Conservation (phyloP, 2,113 vertebrate species). For the Lutjanus erythropterus region DNA sequence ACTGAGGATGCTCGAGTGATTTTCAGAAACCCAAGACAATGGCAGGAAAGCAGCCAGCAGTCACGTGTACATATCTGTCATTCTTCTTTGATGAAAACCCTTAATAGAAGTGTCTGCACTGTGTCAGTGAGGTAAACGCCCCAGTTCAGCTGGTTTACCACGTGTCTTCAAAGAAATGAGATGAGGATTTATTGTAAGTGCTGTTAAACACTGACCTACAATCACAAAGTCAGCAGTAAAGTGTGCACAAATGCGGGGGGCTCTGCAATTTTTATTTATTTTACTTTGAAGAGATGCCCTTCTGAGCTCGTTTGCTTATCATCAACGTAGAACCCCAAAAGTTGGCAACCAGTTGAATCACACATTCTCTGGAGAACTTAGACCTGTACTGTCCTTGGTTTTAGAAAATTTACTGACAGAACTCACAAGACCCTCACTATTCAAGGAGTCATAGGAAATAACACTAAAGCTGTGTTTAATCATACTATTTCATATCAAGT, state of each 20-base stretch:
- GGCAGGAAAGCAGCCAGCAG: not conserved
- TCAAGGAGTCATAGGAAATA: not conserved
- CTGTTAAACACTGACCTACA: not conserved
- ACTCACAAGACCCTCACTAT: not conserved
- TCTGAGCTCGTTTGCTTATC: not conserved
- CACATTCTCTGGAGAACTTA: not conserved
- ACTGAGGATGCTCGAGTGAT: not conserved
- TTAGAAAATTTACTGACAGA: not conserved
- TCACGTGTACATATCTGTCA: not conserved
- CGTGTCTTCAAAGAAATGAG: not conserved
- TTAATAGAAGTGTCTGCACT: not conserved
- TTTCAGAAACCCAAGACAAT: not conserved
- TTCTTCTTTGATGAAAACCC: not conserved
- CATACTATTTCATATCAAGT: not conserved
- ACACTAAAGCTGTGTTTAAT: not conserved
- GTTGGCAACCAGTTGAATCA: not conserved
- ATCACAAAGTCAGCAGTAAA: not conserved
- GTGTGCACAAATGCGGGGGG: not conserved
- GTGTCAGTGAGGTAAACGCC: not conserved
- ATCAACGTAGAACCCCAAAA: not conserved
- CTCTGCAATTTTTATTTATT: too few species aligned
- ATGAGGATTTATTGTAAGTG: not conserved
- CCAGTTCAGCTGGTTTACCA: not conserved
- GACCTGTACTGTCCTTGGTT: not conserved
- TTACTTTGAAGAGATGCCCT: too few species aligned